Conservation (phyloP, 2,113 vertebrate genomes). For the Ursus arctos region DNA sequence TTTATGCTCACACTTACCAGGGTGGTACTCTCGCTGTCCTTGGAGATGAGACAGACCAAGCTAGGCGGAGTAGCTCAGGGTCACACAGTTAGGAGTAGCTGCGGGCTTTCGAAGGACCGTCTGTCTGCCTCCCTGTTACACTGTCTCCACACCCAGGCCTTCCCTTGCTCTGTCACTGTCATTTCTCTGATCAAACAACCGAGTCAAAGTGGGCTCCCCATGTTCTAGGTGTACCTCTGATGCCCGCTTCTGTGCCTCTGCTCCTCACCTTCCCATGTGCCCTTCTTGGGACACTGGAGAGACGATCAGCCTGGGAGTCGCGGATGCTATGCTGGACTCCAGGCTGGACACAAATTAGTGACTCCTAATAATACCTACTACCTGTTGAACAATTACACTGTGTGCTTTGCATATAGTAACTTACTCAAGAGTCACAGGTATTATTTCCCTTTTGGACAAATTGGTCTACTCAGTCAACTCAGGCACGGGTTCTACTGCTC, state of each 20-base stretch:
- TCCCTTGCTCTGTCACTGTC: neutral
- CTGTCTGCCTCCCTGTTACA: neutral
- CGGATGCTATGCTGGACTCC: neutral
- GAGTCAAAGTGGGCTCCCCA: neutral
- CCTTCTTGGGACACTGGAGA: neutral
- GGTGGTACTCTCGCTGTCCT: neutral
- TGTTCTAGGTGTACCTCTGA: too few species aligned
- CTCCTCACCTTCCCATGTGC: neutral
- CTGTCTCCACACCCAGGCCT: neutral
- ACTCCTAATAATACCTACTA: neutral
- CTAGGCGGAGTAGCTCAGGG: neutral
- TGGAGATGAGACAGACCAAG: neutral
- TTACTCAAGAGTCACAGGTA: neutral
- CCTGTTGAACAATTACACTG: neutral
- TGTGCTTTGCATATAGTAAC: neutral
- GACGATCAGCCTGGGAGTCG: neutral
- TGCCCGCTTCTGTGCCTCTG: neutral
- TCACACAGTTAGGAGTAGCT: neutral
- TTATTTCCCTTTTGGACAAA: neutral
- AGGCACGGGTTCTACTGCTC: neutral
- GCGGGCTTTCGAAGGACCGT: neutral
- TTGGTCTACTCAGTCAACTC: neutral
- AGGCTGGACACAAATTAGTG: neutral
- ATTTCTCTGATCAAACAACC: neutral
- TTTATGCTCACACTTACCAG: neutral